Evolutionary conservation across 2,113 vertebrate genomes (phyloP).

Genomic region (Dipodomys ordii): DNA sequence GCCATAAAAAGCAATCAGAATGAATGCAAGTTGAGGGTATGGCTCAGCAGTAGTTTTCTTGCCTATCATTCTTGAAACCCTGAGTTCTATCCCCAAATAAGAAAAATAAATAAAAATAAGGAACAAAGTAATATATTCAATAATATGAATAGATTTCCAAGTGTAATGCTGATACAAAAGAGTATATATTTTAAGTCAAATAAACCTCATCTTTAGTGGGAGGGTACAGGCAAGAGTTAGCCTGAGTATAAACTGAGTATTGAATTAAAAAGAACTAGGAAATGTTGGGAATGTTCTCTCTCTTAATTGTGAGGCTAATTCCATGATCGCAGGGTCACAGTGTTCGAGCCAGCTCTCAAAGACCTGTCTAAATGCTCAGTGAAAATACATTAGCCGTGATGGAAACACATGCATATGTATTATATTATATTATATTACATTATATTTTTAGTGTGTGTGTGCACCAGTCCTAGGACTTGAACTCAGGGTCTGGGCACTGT

Average conservation of each 20-base stretch:
- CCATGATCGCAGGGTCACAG: neutral
- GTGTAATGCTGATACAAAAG: neutral
- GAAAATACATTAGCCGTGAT: neutral
- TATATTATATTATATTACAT: too few relatives aligned
- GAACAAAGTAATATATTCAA: neutral
- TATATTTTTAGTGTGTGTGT: too few relatives aligned
- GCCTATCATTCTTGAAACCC: neutral
- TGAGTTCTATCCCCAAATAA: neutral
- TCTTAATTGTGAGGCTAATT: neutral
- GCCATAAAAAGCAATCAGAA: neutral
- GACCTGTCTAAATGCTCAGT: neutral
- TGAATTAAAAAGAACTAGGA: neutral
- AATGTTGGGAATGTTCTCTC: neutral
- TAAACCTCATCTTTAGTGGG: neutral
- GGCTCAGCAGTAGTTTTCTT: too few relatives aligned
- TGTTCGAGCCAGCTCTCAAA: neutral
- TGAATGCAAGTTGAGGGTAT: neutral
- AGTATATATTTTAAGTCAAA: neutral
- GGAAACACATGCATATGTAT: too few relatives aligned
- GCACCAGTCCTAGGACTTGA: too few relatives aligned
- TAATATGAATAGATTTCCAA: neutral
- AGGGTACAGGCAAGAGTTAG: neutral
- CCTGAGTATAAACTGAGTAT: neutral
- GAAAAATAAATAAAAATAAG: neutral
- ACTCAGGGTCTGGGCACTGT: too few relatives aligned